Base-by-base conservation (phyloP, 1,140 invertebrate genomes). In the Dufourea novaeangliae region DNA sequence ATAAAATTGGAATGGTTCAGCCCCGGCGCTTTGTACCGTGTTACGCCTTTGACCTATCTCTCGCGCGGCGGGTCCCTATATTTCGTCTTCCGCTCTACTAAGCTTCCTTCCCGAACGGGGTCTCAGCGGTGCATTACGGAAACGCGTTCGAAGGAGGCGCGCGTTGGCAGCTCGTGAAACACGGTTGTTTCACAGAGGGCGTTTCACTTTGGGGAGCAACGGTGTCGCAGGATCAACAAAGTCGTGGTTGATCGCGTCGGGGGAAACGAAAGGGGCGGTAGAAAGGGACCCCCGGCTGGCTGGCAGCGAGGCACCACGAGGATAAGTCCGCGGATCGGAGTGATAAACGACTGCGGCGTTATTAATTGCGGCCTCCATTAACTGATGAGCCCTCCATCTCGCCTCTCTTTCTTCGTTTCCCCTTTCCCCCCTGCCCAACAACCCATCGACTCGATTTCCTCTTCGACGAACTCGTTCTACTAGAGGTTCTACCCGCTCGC, bases 321-420 rank as follows among this genome's bases (percentile, higher is more conserved):
- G 84, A 87, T 87, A 88, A 88, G 87, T 87, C 85, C 85, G 84
- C 76, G 86, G 84, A 88, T 87, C 86, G 83, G 79, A 83, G 84
- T 90, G 89, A 90, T 90, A 89, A 89, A 90, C 84, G 89, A 89
- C 85, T 82, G 67, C 75, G 70, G 78, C 62, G 83, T 88, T 88
- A 90, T 89, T 90, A 89, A 90, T 90, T 88, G 87, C 88, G 73
- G 84, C 80, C 84, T 88, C 86, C 86, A 89, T 89, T 86, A 89
- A 88, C 86, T 87, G 85, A 87, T 86, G 88, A 87, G 87, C 83
- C 79, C 73, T 72, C 79, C 80, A 67, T 68, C 79, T 79, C 68
- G 57, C 56, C 54, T 63, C 79, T 73, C 66, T 52, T 77, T 77
- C 64, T 52, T 25, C 54, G 62, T 57, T 67, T 68, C 66, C 63